These are phyloP conservation scores for Poicephalus gulielmi DNA, from an alignment of 2,113 vertebrate genomes.

Conservation along the genomic window DNA sequence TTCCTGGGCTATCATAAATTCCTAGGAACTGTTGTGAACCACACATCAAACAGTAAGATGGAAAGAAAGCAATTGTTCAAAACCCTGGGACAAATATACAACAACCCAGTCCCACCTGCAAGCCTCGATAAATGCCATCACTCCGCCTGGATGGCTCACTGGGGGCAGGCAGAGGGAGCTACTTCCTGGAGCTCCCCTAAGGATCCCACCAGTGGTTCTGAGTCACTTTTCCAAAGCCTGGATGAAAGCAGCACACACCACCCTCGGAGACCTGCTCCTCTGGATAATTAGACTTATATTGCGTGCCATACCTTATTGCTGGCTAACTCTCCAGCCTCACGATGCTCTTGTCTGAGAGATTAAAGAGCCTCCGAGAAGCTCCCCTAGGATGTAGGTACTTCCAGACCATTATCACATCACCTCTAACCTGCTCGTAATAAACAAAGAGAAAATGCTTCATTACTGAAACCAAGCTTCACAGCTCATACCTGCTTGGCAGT, in stretches of 20 bases:
- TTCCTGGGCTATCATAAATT: conserved; percentile 25
- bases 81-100: neutral
- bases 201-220: neutral
- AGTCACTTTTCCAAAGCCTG: neutral
- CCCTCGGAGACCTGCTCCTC: neutral
- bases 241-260: neutral
- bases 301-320: neutral
- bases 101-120: neutral
- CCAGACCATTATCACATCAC: conserved; percentile 10
- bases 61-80: neutral
- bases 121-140: accelerated
- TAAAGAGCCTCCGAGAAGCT: neutral
- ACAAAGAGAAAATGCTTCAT: neutral
- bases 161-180: neutral
- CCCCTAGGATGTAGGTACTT: neutral
- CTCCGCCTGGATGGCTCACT: neutral
- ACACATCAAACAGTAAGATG: neutral
- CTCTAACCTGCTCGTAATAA: conserved; percentile 12
- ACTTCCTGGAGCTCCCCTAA: neutral
- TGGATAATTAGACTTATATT: neutral
- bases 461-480: neutral
- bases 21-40: neutral
- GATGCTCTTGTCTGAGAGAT: neutral
- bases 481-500: neutral
- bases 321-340: neutral